Conservation (phyloP, 2,797 vertebrate species). For the Eupleurogrammus muticus region DNA sequence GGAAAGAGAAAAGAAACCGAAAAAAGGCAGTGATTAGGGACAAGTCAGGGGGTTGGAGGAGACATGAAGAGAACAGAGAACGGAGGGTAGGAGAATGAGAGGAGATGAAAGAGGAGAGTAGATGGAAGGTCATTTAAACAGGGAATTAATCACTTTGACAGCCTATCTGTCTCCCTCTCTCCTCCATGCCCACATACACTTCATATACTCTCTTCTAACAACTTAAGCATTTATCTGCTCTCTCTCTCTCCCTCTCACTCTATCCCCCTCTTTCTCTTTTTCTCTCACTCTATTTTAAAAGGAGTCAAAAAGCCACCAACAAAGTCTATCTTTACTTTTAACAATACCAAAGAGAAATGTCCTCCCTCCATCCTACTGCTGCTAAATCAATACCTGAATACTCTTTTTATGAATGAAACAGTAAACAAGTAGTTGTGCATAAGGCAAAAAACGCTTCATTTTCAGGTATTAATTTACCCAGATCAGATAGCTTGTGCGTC, state of each 20-base stretch:
- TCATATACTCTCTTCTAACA: constrained; percentile 2
- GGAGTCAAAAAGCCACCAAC: too few relatives aligned
- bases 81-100: constrained; percentile 9
- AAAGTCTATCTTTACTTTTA: too few relatives aligned
- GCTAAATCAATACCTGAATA: too few relatives aligned
- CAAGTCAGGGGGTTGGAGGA: constrained; percentile 18
- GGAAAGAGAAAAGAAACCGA: constrained; percentile 9
- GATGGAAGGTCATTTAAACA: constrained; percentile 55
- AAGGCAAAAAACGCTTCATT: too few relatives aligned
- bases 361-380: too few relatives aligned
- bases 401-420: too few relatives aligned
- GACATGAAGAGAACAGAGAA: constrained; percentile 17
- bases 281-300: too few relatives aligned
- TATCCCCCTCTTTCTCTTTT: too few relatives aligned
- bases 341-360: too few relatives aligned
- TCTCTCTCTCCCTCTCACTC: neutral
- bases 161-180: constrained; percentile 28
- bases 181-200: constrained; percentile 16
- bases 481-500: too few relatives aligned
- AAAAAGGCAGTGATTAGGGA: constrained; percentile 17
- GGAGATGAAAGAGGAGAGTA: constrained; percentile 18
- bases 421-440: too few relatives aligned
- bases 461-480: too few relatives aligned
- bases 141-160: constrained; percentile 70
- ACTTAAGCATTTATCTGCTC: constrained; percentile 9